These are phyloP conservation scores for Dicentrarchus labrax DNA, from an alignment of 2,113 vertebrate genomes.

Conservation along the genomic window DNA sequence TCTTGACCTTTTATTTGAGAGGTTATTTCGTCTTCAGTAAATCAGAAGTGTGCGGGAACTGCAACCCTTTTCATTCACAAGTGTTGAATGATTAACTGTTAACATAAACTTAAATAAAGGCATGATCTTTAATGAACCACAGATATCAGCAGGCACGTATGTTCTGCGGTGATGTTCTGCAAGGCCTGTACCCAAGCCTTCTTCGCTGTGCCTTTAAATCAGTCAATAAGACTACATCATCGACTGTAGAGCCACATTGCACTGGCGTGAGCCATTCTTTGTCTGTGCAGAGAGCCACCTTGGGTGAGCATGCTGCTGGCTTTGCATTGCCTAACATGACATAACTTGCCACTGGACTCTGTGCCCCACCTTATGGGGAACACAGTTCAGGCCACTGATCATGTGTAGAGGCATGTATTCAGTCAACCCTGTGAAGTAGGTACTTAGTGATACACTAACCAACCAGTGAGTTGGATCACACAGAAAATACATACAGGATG, in stretches of 20 bases:
- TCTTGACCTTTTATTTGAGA: not conserved
- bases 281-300: not conserved
- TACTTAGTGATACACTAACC: not conserved
- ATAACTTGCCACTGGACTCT: not conserved
- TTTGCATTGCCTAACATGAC: not conserved
- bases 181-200: not conserved
- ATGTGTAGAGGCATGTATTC: not conserved
- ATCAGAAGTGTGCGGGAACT: too few relatives aligned
- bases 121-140: too few relatives aligned
- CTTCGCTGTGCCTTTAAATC: not conserved
- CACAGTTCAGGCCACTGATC: not conserved
- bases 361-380: not conserved
- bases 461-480: not conserved
- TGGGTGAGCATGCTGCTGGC: not conserved
- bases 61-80: not conserved
- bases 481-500: not conserved
- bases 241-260: not conserved
- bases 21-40: rapidly evolving
- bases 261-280: not conserved
- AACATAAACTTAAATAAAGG: too few relatives aligned
- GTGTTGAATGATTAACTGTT: not conserved
- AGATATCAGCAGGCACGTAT: not conserved
- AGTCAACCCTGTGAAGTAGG: not conserved
- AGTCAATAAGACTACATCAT: not conserved
- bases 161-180: not conserved